Conservation (phyloP, 2,888 invertebrate species). For the Branchellion lobata region DNA sequence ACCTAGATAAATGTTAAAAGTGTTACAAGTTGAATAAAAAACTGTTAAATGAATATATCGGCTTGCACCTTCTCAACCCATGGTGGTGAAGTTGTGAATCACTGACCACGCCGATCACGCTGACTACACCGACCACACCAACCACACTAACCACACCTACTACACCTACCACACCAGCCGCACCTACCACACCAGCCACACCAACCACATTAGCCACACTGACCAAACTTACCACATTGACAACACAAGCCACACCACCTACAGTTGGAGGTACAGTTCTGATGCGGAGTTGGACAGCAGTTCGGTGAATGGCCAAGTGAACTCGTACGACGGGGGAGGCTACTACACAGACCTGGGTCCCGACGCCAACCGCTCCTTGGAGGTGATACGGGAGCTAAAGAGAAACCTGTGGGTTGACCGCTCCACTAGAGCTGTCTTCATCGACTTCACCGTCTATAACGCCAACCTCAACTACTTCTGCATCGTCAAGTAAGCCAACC, state of each 20-base stretch:
- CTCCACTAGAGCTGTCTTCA: constrained; percentile 69
- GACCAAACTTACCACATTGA: too few relatives aligned
- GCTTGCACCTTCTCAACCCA: too few relatives aligned
- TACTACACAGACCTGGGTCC: constrained; percentile 63
- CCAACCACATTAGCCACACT: too few relatives aligned
- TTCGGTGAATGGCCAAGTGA: constrained; percentile 65
- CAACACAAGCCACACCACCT: too few relatives aligned
- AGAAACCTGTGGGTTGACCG: constrained; percentile 68
- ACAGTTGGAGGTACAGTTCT: constrained; percentile 62
- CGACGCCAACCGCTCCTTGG: constrained; percentile 58
- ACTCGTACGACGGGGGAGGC: constrained; percentile 58
- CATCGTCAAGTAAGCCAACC: constrained; percentile 63
- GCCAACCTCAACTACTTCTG: constrained; percentile 71
- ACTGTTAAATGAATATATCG: too few relatives aligned
- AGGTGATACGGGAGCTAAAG: constrained; percentile 64
- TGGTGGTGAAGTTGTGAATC: too few relatives aligned
- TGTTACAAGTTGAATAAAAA: too few relatives aligned
- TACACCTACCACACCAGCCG: too few relatives aligned
- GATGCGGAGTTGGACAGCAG: constrained; percentile 62
- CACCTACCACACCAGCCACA: too few relatives aligned
- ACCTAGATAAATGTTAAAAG: neutral
- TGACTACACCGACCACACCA: too few relatives aligned
- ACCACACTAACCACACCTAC: too few relatives aligned
- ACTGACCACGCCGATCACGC: too few relatives aligned
- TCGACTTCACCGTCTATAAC: constrained; percentile 74